Base-by-base conservation (phyloP, 2,113 vertebrate genomes). In the Atractosteus spatula region DNA sequence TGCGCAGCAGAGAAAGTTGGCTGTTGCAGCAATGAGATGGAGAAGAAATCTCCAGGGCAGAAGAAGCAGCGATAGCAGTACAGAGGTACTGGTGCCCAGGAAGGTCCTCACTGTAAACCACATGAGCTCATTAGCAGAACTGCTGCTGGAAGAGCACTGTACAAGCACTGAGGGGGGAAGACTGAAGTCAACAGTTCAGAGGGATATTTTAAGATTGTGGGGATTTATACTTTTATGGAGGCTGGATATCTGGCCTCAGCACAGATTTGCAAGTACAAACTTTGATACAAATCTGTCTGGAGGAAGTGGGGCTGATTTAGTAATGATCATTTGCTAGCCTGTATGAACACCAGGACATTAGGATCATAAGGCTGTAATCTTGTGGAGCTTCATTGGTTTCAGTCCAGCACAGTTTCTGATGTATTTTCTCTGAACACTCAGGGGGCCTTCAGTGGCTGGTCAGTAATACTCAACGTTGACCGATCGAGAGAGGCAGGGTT, bases 401-500 rank as follows among this genome's bases (percentile, higher is more conserved):
- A 7, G 29, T 13, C 51, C 16, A 12, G 3, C 13, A 2, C 41
- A 2, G 13, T 5, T 13, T 68, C 7, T 47, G 62, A 6, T 51
- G 8, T 1, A 8, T n/a, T 7, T 7, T 55, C 10, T n/a, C 12
- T 75, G 10, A 13, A 29, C 62, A 64, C 78, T 17, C 78, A 99
- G 97, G 97, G 97, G 64, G 96, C 97, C n/a, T 99, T 99, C 88
- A 94, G 93, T 55, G 97, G 96, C 3, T 99, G 97, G 97, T 94
- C 88, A 3, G 96, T 98, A 68, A 96, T 99, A 88, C 88, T 99
- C 81, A 96, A 96, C 67, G 95, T 99, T 43, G 95, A 97, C 78
- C 94, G 94, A 71, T 89, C 79, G 74, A 95, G 96, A 86, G 96
- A 98, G 81, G 92, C 96, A 0, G 97, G 97, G 62, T 99, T 99